Evolutionary conservation across 1,140 invertebrate species (phyloP), one percentile per base, ranked within the genome.

Genomic region (Lucilia sericata): DNA sequence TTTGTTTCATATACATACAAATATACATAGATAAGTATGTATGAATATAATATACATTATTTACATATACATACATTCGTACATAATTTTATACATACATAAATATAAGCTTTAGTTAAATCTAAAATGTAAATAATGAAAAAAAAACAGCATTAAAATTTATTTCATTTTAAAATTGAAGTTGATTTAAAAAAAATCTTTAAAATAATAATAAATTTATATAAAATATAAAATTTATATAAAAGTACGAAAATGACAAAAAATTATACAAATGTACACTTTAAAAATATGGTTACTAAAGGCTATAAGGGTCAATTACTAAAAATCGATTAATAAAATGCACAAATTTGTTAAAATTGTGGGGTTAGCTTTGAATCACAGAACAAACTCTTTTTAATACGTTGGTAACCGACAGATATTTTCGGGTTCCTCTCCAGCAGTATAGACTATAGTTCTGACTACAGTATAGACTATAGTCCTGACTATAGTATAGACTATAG

Each of bases 111-210:
- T 25, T 70, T 21, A 12, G 65, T 70, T 70, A 70, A 70, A 70
- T 70, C 65, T 70, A 70, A 70, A 70, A 70, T 21, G 19, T 70
- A 70, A 70, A 70, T 21, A 70, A 70, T 70, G 65, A 70, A 21
- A 70, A 21, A 70, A 70, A 65, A 65, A 65, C 25, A 5, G 2
- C 19, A 70, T 25, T 70, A 17, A 70, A 70, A 70, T 70, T 70
- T 70, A 70, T 70, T 70, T 70, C 19, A 21, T 70, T 70, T 70
- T 70, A 19, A 70, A 70, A 70, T 70, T 70, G 17, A 70, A 21
- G 65, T 17, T 70, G 51, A 60, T 12, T 60, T 60, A 17, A 60
- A 60, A 60, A 60, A 7, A 42, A 42, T 42, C 42, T 42, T 42
- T 42, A 60, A 60, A 60, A 60, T 60, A n/a, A n/a, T n/a, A 60